Percentiles rank a stretch among this genome's conserved stretches.
Conservation (phyloP, 2,888 invertebrate genomes). For the Perizoma flavofasciatum region DNA sequence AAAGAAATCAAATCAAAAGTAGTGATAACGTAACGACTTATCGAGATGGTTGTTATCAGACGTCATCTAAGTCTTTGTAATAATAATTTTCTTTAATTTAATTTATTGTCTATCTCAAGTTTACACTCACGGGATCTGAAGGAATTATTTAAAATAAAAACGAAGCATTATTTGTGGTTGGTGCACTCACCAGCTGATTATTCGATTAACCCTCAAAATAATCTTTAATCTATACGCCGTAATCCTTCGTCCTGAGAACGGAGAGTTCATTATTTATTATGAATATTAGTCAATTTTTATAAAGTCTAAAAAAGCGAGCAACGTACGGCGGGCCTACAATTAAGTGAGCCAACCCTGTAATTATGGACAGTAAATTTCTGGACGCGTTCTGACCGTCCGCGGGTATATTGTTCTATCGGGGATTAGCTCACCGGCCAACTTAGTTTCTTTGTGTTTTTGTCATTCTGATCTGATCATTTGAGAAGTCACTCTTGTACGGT, state of each 20-base stretch:
- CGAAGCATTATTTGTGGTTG: conserved; percentile 24
- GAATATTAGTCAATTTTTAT: conserved; percentile 84
- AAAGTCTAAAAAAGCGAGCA: conserved; percentile 80
- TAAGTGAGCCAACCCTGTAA: conserved; percentile 92
- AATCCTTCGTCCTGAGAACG: conserved; percentile 72
- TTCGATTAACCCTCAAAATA: conserved; percentile 64
- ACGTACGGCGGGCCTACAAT: conserved; percentile 85
- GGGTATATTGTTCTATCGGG: conserved; percentile 78
- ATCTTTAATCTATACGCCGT: conserved; percentile 74
- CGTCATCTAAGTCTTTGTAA: no score
- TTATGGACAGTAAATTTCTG: conserved; percentile 93
- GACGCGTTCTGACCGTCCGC: conserved; percentile 83
- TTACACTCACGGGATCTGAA: no score
- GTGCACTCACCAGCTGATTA: conserved; percentile 41
- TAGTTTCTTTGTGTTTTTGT: conserved; percentile 34
- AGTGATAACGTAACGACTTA: no score
- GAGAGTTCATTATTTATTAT: conserved; percentile 83
- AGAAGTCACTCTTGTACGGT: neutral
- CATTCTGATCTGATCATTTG: conserved; percentile 23
- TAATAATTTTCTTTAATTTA: no score
- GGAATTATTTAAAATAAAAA: no score
- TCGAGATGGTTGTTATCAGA: no score
- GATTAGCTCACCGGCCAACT: conserved; percentile 62
- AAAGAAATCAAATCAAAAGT: no score
- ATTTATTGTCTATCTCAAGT: no score